Evolutionary conservation across 2,888 invertebrate genomes (phyloP).

Genomic region (Apotomis turbidana): DNA sequence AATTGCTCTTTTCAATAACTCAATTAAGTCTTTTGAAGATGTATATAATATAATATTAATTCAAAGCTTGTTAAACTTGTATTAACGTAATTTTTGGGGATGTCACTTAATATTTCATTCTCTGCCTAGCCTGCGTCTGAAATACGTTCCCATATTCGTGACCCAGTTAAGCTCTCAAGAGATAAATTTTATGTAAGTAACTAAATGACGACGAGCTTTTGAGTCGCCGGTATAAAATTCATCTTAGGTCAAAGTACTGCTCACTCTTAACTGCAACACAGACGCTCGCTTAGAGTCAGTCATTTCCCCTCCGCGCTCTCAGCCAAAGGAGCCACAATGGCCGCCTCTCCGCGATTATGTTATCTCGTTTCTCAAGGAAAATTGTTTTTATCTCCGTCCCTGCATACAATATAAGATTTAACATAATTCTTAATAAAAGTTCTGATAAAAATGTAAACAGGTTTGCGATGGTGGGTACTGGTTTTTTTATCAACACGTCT

Average conservation of each 20-base stretch:
- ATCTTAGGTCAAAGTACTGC: not conserved
- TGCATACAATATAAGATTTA: slow-evolving; percentile 40
- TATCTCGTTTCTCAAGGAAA: slow-evolving; percentile 41
- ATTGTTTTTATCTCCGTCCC: slow-evolving; percentile 43
- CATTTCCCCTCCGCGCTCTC: slow-evolving; percentile 39
- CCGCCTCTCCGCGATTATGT: slow-evolving; percentile 41
- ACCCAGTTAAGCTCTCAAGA: too few species aligned
- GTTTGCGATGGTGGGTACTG: slow-evolving; percentile 2
- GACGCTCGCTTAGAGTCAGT: slow-evolving; percentile 34
- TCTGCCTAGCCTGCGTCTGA: too few species aligned
- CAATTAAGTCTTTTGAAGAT: too few species aligned
- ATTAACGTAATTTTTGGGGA: too few species aligned
- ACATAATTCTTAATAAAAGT: slow-evolving; percentile 36
- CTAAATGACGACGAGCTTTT: too few species aligned
- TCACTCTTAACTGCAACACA: not conserved
- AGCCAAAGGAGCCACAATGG: slow-evolving; percentile 39
- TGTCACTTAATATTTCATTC: too few species aligned
- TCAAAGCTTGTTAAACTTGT: not conserved
- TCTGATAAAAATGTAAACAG: slow-evolving; percentile 26
- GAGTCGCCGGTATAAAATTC: not conserved
- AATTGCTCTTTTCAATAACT: too few species aligned
- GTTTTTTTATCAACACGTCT: not conserved
- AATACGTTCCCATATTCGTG: too few species aligned
- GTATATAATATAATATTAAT: too few species aligned
- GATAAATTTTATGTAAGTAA: too few species aligned